A percentile compares a stretch with the other conserved stretches of the same genome.
Evolutionary conservation across 2,888 invertebrate species (phyloP).

Genomic region (Lepidochitona cinerea): DNA sequence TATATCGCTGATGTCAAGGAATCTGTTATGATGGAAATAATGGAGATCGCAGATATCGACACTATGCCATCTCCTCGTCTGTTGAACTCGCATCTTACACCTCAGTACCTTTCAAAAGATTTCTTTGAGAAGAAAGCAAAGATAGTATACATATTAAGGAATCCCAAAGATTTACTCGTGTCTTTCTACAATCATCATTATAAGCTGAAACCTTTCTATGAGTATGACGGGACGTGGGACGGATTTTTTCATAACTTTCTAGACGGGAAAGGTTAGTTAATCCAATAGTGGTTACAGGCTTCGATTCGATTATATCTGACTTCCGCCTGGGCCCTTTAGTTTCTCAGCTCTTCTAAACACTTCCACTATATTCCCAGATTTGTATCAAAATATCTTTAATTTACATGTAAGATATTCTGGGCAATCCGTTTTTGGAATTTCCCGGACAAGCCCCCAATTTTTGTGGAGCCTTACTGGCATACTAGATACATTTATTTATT

Average conservation of each 20-base stretch:
- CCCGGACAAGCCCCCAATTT: too few species aligned
- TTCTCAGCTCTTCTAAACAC: too few species aligned
- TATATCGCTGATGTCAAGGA: slow-evolving; percentile 40
- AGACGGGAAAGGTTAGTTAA: slow-evolving; percentile 17
- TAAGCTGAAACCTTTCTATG: slow-evolving; percentile 28
- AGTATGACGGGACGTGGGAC: slow-evolving; percentile 19
- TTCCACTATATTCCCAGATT: too few species aligned
- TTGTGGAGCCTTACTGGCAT: too few species aligned
- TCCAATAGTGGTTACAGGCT: too few species aligned
- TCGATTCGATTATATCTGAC: too few species aligned
- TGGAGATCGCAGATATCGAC: slow-evolving; percentile 28
- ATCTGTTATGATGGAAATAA: slow-evolving; percentile 41
- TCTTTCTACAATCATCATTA: slow-evolving; percentile 45
- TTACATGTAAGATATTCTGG: too few species aligned
- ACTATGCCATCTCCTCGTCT: slow-evolving; percentile 38
- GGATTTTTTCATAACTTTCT: slow-evolving; percentile 19
- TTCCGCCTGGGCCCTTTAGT: too few species aligned
- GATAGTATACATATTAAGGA: slow-evolving; percentile 44
- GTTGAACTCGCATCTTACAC: slow-evolving; percentile 41
- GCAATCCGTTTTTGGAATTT: too few species aligned
- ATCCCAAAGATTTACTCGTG: slow-evolving; percentile 49
- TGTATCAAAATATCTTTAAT: too few species aligned
- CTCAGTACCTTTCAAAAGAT: slow-evolving; percentile 38
- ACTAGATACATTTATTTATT: too few species aligned
- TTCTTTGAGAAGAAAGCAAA: slow-evolving; percentile 34